These are phyloP conservation scores for Mylabris phalerata DNA, from an alignment of 1,140 invertebrate genomes.

Conservation along the genomic window DNA sequence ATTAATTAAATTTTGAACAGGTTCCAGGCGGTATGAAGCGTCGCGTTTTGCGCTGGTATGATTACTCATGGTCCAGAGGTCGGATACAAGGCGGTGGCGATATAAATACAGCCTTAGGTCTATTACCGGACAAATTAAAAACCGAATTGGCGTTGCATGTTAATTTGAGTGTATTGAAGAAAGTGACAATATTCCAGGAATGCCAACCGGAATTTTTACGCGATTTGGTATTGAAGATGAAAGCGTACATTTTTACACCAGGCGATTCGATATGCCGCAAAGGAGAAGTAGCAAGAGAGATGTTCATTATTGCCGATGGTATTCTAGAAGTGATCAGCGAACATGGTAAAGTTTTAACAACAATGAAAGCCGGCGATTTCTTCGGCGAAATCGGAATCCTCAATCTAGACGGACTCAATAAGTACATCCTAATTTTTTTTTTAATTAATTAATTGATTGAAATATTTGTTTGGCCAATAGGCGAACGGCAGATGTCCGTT, in stretches of 20 bases:
- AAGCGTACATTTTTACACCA: slow-evolving; percentile 94
- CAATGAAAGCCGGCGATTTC: slow-evolving; percentile 96
- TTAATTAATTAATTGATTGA: neutral
- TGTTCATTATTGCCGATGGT: slow-evolving; percentile 97
- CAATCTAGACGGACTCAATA: slow-evolving; percentile 91
- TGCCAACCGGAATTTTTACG: slow-evolving; percentile 96
- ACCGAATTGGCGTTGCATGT: slow-evolving; percentile 94
- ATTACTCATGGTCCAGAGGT: slow-evolving; percentile 96
- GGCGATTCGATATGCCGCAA: slow-evolving; percentile 94
- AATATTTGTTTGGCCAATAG: slow-evolving; percentile 44
- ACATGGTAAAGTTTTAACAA: slow-evolving; percentile 84
- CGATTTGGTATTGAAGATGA: slow-evolving; percentile 96
- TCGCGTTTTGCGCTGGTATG: slow-evolving; percentile 91
- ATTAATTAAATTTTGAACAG: slow-evolving; percentile 37
- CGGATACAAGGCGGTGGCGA: slow-evolving; percentile 91
- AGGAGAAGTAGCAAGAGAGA: slow-evolving; percentile 78
- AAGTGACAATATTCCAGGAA: slow-evolving; percentile 89
- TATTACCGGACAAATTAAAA: slow-evolving; percentile 93
- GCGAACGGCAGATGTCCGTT: slow-evolving; percentile 90
- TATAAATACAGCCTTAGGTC: slow-evolving; percentile 87
- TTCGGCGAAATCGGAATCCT: slow-evolving; percentile 97
- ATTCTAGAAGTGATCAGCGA: slow-evolving; percentile 94
- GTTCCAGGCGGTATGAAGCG: slow-evolving; percentile 92
- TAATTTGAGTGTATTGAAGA: slow-evolving; percentile 90
- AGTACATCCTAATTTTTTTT: slow-evolving; percentile 54